Percentiles rank a stretch among this genome's conserved stretches.
phyloP scores from a whole-genome alignment of 2,113 vertebrate species.

The Poeciliopsis occidentalis region DNA sequence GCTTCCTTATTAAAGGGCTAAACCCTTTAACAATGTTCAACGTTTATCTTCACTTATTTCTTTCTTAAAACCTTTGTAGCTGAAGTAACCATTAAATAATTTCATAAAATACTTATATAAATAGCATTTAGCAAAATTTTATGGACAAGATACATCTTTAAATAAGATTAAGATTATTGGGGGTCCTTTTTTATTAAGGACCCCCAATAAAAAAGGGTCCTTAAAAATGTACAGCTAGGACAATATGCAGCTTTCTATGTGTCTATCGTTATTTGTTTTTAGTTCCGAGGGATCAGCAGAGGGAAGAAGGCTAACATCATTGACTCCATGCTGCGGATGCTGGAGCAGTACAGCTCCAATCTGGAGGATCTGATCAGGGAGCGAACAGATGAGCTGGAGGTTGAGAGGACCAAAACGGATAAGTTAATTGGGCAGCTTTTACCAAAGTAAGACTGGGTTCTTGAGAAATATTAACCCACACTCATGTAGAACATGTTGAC shows the following conservation, averaged over 20 bases:
- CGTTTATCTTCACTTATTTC: too few relatives aligned
- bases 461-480: neutral
- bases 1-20: too few relatives aligned
- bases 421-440: conserved; percentile 85
- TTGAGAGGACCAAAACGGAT: conserved; percentile 88
- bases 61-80: too few relatives aligned
- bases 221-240: neutral
- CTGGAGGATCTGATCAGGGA: conserved; percentile 89
- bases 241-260: neutral
- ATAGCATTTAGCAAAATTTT: neutral
- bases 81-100: too few relatives aligned
- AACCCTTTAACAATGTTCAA: too few relatives aligned
- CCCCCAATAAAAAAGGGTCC: too few relatives aligned
- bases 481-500: neutral
- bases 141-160: neutral
- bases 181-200: too few relatives aligned
- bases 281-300: conserved; percentile 87
- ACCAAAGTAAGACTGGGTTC: conserved; percentile 76
- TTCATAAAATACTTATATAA: neutral
- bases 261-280: neutral
- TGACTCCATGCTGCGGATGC: conserved; percentile 88
- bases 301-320: conserved; percentile 87
- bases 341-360: conserved; percentile 90
- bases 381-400: conserved; percentile 86
- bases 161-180: too few relatives aligned